These are phyloP conservation scores for Bradypus variegatus DNA, from an alignment of 2,797 vertebrate species.

Conservation along the genomic window DNA sequence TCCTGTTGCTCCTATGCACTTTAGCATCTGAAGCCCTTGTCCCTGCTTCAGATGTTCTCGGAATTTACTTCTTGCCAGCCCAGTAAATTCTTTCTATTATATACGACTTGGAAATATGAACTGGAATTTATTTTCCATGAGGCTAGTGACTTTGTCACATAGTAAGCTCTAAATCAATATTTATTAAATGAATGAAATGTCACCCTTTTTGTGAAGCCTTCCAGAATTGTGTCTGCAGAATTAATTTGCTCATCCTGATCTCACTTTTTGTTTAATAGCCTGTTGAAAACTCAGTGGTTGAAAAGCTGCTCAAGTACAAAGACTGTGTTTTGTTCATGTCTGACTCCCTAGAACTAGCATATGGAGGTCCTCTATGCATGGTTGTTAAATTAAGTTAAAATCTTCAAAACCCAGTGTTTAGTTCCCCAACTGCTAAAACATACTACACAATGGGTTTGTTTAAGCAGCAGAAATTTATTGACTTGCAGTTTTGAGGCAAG, in stretches of 20 bases:
- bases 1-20: neutral
- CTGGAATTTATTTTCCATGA: neutral
- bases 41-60: neutral
- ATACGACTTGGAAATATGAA: neutral
- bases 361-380: neutral
- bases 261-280: neutral
- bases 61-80: neutral
- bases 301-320: neutral
- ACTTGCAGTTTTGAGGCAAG: no score
- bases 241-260: neutral
- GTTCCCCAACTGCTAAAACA: no score
- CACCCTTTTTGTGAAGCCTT: neutral
- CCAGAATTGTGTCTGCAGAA: neutral
- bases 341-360: neutral
- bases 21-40: neutral
- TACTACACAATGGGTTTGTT: no score
- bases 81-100: neutral
- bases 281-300: neutral
- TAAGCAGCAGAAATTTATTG: no score
- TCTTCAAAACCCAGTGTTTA: neutral
- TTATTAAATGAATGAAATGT: slow-evolving; percentile 1
- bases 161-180: neutral
- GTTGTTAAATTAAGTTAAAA: neutral
- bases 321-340: neutral
- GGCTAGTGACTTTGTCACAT: neutral